phyloP scores from a whole-genome alignment of 2,797 vertebrate species.

The Pitangus sulphuratus region DNA sequence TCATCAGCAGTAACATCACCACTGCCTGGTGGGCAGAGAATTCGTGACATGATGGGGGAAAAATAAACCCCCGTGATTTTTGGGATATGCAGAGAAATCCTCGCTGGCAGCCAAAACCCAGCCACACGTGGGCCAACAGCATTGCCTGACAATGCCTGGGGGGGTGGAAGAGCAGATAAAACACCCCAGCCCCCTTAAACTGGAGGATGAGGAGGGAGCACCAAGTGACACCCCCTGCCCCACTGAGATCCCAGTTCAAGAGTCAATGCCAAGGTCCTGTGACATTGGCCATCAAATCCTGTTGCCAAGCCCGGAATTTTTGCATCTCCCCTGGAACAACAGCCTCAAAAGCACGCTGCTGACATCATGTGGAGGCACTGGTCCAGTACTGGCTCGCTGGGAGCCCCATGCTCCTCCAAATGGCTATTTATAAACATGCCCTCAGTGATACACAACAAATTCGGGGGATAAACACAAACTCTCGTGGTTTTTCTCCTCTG shows the following conservation, averaged over 20 bases:
- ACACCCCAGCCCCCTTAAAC: not conserved
- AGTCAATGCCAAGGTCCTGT: not conserved
- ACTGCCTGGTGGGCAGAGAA: not conserved
- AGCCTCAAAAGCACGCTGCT: not conserved
- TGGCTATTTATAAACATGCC: not conserved
- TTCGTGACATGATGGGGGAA: fast-evolving
- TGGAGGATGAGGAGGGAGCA: not conserved
- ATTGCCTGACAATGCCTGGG: not conserved
- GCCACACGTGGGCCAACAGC: not conserved
- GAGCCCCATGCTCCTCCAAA: not conserved
- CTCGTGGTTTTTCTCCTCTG: not conserved
- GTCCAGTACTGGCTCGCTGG: not conserved
- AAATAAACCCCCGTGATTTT: not conserved
- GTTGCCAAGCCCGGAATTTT: not conserved
- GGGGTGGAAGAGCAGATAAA: not conserved
- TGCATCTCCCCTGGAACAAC: not conserved
- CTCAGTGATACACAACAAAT: not conserved
- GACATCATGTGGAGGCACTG: constrained; percentile 15
- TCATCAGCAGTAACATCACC: not conserved
- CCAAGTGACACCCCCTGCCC: not conserved
- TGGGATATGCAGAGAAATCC: not conserved
- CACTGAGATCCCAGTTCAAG: not conserved
- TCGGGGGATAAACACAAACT: not conserved
- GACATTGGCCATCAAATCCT: not conserved
- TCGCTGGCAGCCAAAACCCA: not conserved